A percentile compares a stretch with the other conserved stretches of the same genome.
phyloP scores from a whole-genome alignment of 2,797 vertebrate genomes.

The Anguilla marmorata region DNA sequence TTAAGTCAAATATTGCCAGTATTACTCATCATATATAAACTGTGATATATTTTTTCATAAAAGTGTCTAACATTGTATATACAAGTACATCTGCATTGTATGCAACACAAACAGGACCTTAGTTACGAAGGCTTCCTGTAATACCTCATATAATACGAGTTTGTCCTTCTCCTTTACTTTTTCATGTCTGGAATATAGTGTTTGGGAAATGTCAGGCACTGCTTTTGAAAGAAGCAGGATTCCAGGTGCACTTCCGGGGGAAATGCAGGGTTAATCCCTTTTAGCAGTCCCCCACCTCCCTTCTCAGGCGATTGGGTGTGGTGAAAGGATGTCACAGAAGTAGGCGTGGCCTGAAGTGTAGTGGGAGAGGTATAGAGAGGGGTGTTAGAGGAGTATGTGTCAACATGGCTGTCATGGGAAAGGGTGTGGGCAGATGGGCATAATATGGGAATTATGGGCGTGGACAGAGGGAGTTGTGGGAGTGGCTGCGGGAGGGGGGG shows the following conservation, averaged over 20 bases:
- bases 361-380: neutral
- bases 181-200: conserved; percentile 12
- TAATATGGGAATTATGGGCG: neutral
- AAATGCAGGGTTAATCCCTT: neutral
- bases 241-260: neutral
- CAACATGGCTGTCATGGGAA: neutral
- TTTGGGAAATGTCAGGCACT: conserved; percentile 20
- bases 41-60: conserved; percentile 66
- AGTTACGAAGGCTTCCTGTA: conserved; percentile 36
- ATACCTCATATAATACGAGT: conserved; percentile 27
- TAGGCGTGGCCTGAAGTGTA: neutral
- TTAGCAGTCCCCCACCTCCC: neutral
- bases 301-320: neutral
- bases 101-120: conserved; percentile 33
- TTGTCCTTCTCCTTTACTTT: neutral
- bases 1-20: conserved; percentile 68
- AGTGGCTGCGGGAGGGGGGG: neutral
- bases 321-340: neutral
- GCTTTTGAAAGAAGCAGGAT: neutral
- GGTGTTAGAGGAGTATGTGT: neutral
- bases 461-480: neutral
- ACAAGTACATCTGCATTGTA: conserved; percentile 55
- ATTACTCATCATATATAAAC: conserved; percentile 64
- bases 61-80: conserved; percentile 55
- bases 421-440: neutral